Base-by-base conservation (phyloP, 1,140 invertebrate genomes). In the Drosophila virilis region DNA sequence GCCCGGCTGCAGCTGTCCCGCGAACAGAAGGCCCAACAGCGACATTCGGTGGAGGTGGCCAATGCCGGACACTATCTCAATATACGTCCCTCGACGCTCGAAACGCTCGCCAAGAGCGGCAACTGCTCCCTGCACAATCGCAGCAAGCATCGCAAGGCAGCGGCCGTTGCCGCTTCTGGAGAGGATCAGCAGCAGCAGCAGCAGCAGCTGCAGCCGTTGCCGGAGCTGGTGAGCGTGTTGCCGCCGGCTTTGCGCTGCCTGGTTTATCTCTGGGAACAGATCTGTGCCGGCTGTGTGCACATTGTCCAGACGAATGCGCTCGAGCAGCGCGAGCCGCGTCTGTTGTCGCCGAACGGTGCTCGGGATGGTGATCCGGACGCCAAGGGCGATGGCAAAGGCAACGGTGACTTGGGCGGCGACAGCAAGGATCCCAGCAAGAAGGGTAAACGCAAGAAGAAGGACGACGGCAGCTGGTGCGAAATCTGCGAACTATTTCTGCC, bases 261-360 rank as follows among this genome's bases (percentile, higher is more conserved):
- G 6, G 96, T 97, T 3, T 95, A 96, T 67, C 93, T 99, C 6
- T 99, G 98, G 98, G 97, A 98, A 88, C 96, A 97, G 72, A 93
- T 98, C n/a, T 96, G 95, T 45, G 91, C 93, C 8, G 95, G 94
- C 79, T 95, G 94, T 77, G 92, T 96, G 0, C 95, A 95, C 80
- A 95, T 92, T 8, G 91, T 92, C 7, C 91, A 92, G 37, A 77
- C 90, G 13, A 92, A 92, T 81, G 89, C 79, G 0, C 10, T 92
- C 61, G 90, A 92, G n/a, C 82, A 88, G 22, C 74, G 83, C 0
- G 82, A 92, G n/a, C 78, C 77, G 13, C 75, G 78, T 2, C 57
- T 72, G 6, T 51, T 64, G 2, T 86, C 90, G 13, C 80, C 54
- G 91, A 92, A 45, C 9, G 32, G 33, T 0, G 22, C 22, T 28